Percentiles rank a stretch among this genome's conserved stretches.
phyloP scores from a whole-genome alignment of 2,113 vertebrate genomes.

The Pipra filicauda region DNA sequence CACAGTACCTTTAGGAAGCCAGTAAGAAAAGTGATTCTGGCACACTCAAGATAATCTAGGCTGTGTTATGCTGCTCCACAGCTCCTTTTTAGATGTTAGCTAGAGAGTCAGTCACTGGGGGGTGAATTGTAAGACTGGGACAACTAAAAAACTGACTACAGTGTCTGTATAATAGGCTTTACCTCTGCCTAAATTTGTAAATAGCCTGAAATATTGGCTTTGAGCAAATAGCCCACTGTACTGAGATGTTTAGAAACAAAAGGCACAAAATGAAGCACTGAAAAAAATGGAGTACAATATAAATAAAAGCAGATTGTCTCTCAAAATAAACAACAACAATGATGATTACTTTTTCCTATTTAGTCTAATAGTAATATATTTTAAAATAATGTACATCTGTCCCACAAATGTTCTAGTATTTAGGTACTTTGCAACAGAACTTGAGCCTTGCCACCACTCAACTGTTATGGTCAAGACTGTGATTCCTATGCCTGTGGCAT shows the following conservation, averaged over 20 bases:
- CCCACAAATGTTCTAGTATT: neutral
- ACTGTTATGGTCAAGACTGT: neutral
- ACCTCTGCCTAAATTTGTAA: neutral
- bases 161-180: neutral
- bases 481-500: neutral
- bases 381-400: neutral
- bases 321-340: neutral
- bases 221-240: neutral
- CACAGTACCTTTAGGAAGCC: neutral
- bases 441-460: neutral
- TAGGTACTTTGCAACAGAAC: neutral
- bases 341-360: neutral
- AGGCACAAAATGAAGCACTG: neutral
- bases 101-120: neutral
- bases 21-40: neutral
- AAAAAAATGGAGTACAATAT: neutral
- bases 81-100: neutral
- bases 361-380: neutral
- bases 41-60: neutral
- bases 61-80: neutral
- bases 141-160: neutral
- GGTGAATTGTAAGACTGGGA: neutral
- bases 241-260: neutral
- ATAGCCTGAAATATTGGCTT: neutral
- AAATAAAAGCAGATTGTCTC: neutral